Conservation (phyloP, 2,888 invertebrate species). For the Rhyacophila evoluta region DNA sequence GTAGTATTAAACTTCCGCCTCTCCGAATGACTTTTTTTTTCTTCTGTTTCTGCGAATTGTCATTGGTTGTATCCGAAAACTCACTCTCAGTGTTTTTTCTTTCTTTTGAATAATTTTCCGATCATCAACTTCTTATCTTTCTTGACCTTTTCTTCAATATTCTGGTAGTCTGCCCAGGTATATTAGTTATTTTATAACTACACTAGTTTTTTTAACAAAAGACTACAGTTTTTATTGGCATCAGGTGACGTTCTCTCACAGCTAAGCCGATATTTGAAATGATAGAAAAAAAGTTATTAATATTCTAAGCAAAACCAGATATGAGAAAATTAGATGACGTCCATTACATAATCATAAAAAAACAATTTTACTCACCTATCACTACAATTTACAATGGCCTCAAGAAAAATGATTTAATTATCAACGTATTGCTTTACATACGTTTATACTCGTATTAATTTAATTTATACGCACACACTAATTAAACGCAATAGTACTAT, state of each 20-base stretch:
- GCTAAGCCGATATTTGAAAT: slow-evolving; percentile 70
- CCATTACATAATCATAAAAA: too few relatives aligned
- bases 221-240: slow-evolving; percentile 60
- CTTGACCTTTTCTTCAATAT: slow-evolving; percentile 70
- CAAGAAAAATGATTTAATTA: too few relatives aligned
- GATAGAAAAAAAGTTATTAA: slow-evolving; percentile 51
- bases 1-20: too few relatives aligned
- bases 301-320: too few relatives aligned
- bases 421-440: too few relatives aligned
- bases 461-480: not conserved
- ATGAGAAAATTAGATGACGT: too few relatives aligned
- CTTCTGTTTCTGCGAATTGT: slow-evolving; percentile 63
- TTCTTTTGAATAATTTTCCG: slow-evolving; percentile 81
- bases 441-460: too few relatives aligned
- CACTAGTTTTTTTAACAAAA: slow-evolving; percentile 35
- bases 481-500: not conserved
- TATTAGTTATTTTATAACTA: slow-evolving; percentile 39
- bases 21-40: slow-evolving; percentile 67
- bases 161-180: slow-evolving; percentile 56
- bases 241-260: slow-evolving; percentile 63
- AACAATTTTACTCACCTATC: too few relatives aligned
- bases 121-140: slow-evolving; percentile 80
- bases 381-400: too few relatives aligned
- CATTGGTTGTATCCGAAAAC: slow-evolving; percentile 67
- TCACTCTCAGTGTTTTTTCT: slow-evolving; percentile 77